Percentiles rank a stretch among this genome's conserved stretches.
phyloP scores from a whole-genome alignment of 2,797 vertebrate genomes.

The Myotis planiceps region DNA sequence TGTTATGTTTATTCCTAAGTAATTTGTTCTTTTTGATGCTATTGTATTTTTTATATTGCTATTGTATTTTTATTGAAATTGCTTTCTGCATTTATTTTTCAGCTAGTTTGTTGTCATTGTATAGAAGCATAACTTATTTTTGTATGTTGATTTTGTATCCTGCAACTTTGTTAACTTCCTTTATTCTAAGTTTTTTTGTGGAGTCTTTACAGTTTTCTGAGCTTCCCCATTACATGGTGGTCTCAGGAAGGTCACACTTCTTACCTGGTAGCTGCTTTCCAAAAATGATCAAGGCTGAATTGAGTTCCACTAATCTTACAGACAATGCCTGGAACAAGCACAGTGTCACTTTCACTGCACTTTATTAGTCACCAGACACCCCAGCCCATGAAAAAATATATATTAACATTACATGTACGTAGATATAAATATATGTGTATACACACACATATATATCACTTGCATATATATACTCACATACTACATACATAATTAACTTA shows the following conservation, averaged over 20 bases:
- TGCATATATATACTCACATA: neutral
- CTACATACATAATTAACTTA: neutral
- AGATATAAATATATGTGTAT: too few relatives aligned
- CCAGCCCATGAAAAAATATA: neutral
- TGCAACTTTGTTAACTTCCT: neutral
- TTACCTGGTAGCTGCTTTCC: neutral
- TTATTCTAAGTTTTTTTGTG: neutral
- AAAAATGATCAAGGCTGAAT: neutral
- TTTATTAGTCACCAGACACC: neutral
- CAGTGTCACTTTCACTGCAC: neutral
- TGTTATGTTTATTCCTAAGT: neutral
- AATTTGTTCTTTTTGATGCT: neutral
- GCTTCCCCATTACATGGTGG: neutral
- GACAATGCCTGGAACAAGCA: neutral
- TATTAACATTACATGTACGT: too few relatives aligned
- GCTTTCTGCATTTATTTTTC: neutral
- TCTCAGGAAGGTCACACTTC: neutral
- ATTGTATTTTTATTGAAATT: neutral
- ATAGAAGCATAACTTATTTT: neutral
- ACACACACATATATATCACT: neutral
- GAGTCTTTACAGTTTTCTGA: neutral
- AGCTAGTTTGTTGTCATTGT: neutral
- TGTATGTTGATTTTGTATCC: neutral
- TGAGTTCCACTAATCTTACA: neutral
- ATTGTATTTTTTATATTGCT: neutral